Conservation (phyloP, 1,140 invertebrate genomes). For the Diorhabda sublineata region DNA sequence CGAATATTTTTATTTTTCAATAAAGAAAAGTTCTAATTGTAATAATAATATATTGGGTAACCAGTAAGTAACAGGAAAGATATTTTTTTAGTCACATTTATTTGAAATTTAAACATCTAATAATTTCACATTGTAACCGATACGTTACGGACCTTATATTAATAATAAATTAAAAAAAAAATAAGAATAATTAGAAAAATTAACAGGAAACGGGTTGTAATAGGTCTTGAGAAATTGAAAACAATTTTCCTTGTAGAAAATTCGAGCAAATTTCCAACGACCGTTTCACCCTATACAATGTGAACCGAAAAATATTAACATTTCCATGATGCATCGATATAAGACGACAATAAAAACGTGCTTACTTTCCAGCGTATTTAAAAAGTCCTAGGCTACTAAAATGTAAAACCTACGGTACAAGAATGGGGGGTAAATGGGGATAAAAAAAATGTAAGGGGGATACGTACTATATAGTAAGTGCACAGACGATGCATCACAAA, state of each 20-base stretch:
- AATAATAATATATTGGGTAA: constrained; percentile 14
- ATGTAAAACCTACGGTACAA: constrained; percentile 36
- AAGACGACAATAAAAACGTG: constrained; percentile 24
- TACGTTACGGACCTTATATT: constrained; percentile 25
- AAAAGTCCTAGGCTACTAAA: constrained; percentile 33
- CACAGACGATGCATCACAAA: constrained; percentile 41
- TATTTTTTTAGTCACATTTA: constrained; percentile 41
- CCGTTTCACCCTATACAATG: constrained; percentile 11
- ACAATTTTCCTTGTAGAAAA: constrained; percentile 7
- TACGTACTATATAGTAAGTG: constrained; percentile 40
- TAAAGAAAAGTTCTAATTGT: constrained; percentile 7
- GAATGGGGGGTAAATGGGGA: constrained; percentile 21
- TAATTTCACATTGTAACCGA: constrained; percentile 39
- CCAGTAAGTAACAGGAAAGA: constrained; percentile 16
- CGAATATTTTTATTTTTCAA: constrained; percentile 12
- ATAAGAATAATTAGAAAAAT: constrained; percentile 10
- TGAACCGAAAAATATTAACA: constrained; percentile 15
- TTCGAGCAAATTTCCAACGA: constrained; percentile 5
- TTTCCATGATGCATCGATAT: constrained; percentile 16
- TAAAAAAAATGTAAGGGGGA: constrained; percentile 26
- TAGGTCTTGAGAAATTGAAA: neutral
- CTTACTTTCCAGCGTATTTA: constrained; percentile 23
- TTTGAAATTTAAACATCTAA: constrained; percentile 45
- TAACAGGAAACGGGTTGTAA: constrained; percentile 5
- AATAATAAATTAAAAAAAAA: neutral